Evolutionary conservation across 2,797 vertebrate genomes (phyloP).

Genomic region (Anabas testudineus): DNA sequence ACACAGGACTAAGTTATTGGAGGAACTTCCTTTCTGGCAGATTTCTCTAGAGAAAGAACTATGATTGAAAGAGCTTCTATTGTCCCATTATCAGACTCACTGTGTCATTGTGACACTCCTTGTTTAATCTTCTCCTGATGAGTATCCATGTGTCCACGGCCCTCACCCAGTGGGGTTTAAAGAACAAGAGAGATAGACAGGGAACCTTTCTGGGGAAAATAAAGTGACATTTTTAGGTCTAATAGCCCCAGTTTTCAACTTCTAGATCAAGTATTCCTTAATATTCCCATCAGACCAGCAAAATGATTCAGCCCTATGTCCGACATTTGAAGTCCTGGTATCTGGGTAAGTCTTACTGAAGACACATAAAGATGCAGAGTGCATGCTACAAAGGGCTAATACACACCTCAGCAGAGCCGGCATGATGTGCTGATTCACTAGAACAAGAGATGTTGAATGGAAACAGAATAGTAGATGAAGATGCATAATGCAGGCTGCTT

Average conservation of each 20-base stretch:
- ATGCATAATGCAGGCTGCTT: slow-evolving; percentile 62
- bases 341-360: slow-evolving; percentile 23
- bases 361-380: slow-evolving; percentile 17
- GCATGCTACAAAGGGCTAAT: slow-evolving; percentile 24
- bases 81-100: slow-evolving; percentile 65
- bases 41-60: slow-evolving; percentile 66
- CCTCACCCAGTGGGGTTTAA: slow-evolving; percentile 34
- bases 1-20: slow-evolving; percentile 64
- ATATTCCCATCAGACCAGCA: slow-evolving; percentile 16
- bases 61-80: slow-evolving; percentile 70
- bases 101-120: slow-evolving; percentile 65
- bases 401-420: slow-evolving; percentile 37
- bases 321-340: slow-evolving; percentile 6
- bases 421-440: slow-evolving; percentile 39
- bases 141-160: slow-evolving; percentile 48
- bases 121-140: slow-evolving; percentile 59
- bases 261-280: slow-evolving; percentile 36
- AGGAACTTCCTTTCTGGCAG: slow-evolving; percentile 53
- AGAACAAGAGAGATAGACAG: slow-evolving; percentile 43
- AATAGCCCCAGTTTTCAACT: slow-evolving; percentile 40
- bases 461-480: slow-evolving; percentile 59
- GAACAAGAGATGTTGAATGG: slow-evolving; percentile 48
- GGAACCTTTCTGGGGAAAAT: slow-evolving; percentile 48
- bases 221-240: slow-evolving; percentile 57
- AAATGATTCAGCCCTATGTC: background rate